These are phyloP conservation scores for Pampus argenteus DNA, from an alignment of 2,797 vertebrate species.

Conservation along the genomic window DNA sequence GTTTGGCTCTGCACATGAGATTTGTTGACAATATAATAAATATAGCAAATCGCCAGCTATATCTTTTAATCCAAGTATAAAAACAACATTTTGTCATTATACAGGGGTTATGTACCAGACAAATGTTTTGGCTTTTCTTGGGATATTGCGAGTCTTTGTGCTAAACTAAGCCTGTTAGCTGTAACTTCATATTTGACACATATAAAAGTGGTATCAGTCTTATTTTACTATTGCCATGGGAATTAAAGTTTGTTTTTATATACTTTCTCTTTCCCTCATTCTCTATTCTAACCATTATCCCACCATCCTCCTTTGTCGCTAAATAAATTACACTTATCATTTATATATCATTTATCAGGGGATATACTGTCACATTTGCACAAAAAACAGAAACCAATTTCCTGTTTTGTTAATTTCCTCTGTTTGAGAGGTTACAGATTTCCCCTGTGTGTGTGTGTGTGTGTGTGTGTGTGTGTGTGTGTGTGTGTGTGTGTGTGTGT, in stretches of 20 bases:
- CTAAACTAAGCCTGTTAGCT: background rate
- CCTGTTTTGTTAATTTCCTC: conserved; percentile 72
- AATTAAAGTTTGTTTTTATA: conserved; percentile 25
- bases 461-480: conserved; percentile 31
- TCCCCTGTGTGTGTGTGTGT: conserved; percentile 50
- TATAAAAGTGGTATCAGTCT: background rate
- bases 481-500: conserved; percentile 44
- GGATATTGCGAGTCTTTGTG: background rate
- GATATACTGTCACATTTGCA: conserved; percentile 53
- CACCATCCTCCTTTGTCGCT: conserved; percentile 28
- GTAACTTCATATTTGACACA: background rate
- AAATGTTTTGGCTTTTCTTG: background rate
- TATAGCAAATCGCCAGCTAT: no score
- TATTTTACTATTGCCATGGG: background rate
- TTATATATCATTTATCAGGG: conserved; percentile 56
- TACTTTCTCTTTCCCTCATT: conserved; percentile 6
- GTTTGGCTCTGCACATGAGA: no score
- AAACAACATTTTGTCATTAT: background rate
- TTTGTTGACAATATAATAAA: no score
- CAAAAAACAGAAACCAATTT: conserved; percentile 69
- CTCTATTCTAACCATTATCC: background rate
- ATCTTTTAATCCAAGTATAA: no score
- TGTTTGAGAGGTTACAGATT: conserved; percentile 68
- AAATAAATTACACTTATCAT: conserved; percentile 60
- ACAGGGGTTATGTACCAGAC: no score